Evolutionary conservation across 1,140 invertebrate genomes (phyloP).

Genomic region (Zaprionus capensis): DNA sequence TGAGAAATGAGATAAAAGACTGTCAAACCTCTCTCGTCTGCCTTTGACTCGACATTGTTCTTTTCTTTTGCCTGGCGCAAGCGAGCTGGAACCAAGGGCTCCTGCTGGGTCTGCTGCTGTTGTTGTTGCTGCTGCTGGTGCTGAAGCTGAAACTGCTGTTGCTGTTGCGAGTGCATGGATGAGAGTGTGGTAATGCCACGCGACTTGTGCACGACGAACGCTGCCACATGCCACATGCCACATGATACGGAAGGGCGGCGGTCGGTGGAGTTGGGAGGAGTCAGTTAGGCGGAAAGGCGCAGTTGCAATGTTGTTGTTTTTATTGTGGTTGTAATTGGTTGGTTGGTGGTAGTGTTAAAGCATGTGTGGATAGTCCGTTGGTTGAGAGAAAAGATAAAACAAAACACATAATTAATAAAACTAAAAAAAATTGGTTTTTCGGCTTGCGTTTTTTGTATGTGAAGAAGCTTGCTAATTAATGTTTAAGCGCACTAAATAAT

Average conservation of each 20-base stretch:
- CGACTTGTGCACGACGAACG: slow-evolving; percentile 92
- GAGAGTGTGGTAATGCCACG: slow-evolving; percentile 91
- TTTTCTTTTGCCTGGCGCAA: slow-evolving; percentile 87
- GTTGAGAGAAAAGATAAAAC: slow-evolving; percentile 53
- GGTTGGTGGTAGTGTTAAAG: slow-evolving; percentile 45
- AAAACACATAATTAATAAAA: slow-evolving; percentile 49
- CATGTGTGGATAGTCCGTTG: slow-evolving; percentile 43
- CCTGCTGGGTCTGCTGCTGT: slow-evolving; percentile 70
- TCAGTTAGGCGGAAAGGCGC: slow-evolving; percentile 36
- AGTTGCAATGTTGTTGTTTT: slow-evolving; percentile 47
- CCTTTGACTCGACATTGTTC: slow-evolving; percentile 87
- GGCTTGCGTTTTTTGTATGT: not conserved
- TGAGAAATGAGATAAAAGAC: slow-evolving; percentile 42
- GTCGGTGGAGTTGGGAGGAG: slow-evolving; percentile 19
- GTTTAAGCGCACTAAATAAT: not conserved
- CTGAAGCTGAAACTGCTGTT: slow-evolving; percentile 71
- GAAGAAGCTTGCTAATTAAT: slow-evolving; percentile 5
- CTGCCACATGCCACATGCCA: slow-evolving; percentile 69
- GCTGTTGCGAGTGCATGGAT: slow-evolving; percentile 85
- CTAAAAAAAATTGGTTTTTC: slow-evolving; percentile 17
- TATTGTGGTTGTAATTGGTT: slow-evolving; percentile 17
- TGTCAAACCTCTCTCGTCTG: slow-evolving; percentile 86
- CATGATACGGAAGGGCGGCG: slow-evolving; percentile 18
- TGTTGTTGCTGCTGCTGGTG: slow-evolving; percentile 83
- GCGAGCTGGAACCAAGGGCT: slow-evolving; percentile 86